Evolutionary conservation across 2,888 invertebrate species (phyloP).

Genomic region (Norana najaformis): DNA sequence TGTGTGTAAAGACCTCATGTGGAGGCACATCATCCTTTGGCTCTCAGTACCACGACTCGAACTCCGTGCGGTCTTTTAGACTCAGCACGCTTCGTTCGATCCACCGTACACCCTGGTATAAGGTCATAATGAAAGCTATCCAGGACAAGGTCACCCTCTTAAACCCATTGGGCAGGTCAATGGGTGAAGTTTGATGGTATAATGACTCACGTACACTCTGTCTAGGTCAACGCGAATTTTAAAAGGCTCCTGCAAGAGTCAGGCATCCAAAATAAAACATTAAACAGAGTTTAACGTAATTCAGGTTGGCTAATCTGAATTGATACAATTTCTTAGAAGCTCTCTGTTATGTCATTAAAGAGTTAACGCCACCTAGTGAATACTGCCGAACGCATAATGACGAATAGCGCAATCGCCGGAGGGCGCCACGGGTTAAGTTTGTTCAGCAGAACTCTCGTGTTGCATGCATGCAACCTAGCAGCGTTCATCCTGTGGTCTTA

Average conservation of each 20-base stretch:
- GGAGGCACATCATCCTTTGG: background rate
- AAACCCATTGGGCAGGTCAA: background rate
- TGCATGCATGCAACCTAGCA: background rate
- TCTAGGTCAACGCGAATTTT: background rate
- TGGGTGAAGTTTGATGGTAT: background rate
- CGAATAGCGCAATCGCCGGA: constrained; percentile 13
- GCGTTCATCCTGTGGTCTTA: background rate
- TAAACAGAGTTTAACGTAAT: background rate
- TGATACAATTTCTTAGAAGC: background rate
- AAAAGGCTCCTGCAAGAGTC: background rate
- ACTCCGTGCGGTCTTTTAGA: background rate
- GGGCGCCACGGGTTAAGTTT: background rate
- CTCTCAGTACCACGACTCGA: background rate
- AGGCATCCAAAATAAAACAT: background rate
- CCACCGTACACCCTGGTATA: background rate
- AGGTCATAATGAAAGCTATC: background rate
- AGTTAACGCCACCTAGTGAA: background rate
- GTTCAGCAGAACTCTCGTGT: background rate
- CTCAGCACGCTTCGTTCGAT: background rate
- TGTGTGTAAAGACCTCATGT: background rate
- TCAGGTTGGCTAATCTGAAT: background rate
- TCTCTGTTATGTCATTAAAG: background rate
- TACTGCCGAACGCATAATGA: background rate
- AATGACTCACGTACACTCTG: background rate
- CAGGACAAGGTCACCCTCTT: background rate